Conservation (phyloP, 2,888 invertebrate genomes). For the Stenchaetothrips biformis region DNA sequence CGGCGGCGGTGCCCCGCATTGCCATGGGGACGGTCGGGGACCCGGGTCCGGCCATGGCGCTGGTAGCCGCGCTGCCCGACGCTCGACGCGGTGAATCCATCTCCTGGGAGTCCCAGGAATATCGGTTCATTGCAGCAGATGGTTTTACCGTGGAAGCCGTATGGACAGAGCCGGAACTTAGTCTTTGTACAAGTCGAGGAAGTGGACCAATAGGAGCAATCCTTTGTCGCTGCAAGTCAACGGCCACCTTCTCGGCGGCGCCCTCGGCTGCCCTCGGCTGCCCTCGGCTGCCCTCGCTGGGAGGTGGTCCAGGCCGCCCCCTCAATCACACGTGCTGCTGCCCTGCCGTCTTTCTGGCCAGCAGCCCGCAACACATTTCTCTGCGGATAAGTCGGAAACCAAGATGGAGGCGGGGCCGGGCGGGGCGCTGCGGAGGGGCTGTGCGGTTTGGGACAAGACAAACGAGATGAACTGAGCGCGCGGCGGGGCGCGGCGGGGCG, state of each 20-base stretch:
- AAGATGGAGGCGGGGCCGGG: neutral
- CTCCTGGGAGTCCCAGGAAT: no score
- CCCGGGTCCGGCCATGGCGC: neutral
- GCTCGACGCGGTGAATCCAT: no score
- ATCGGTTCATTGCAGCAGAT: no score
- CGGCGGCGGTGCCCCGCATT: neutral
- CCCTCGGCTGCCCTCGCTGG: neutral
- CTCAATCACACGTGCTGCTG: neutral
- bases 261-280: no score
- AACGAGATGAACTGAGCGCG: conserved; percentile 17
- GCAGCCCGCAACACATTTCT: conserved; percentile 22
- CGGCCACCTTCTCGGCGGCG: no score
- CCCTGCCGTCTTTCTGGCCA: neutral
- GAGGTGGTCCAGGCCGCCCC: neutral
- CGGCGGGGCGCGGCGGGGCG: neutral
- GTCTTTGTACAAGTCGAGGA: no score
- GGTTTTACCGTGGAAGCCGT: no score
- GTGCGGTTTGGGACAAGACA: neutral
- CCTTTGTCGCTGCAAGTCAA: no score
- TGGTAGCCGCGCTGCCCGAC: no score
- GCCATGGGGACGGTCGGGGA: neutral
- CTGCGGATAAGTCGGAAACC: conserved; percentile 24
- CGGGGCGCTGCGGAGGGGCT: neutral
- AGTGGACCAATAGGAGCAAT: no score
- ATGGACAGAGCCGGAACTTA: no score